Base-by-base conservation (phyloP, 2,113 vertebrate genomes). In the Tenrec ecaudatus region DNA sequence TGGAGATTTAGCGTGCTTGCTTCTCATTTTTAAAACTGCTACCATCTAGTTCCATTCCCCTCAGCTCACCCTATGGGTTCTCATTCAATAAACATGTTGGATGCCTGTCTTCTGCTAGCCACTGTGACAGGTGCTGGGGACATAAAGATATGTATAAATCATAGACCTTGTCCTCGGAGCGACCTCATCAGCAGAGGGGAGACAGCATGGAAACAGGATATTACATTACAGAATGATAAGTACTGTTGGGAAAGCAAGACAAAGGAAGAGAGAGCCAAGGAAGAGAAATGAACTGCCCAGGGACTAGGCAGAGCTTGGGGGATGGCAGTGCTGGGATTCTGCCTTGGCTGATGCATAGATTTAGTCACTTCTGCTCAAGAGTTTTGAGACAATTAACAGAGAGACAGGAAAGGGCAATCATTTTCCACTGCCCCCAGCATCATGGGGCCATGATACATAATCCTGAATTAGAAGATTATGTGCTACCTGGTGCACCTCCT, bases 71-170 rank as follows among this genome's bases (percentile, higher is more conserved):
- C 68, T 20, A 20, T 1, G 29, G 38, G 36, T 80, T 95, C 89
- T 86, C 36, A 83, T 93, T 95, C 87, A 73, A 1, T 33, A 73
- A 62, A 66, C 79, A 80, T 36, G 27, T 47, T 57, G 88, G 84
- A 77, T 90, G 38, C 57, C 75, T 89, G 31, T 29, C 27, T 90
- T 10, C 79, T 79, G 71, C 78, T 84, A 81, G 82, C 47, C 82
- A 62, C 73, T 64, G 31, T 78, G 69, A 8, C 25, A 38, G 19
- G 58, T 95, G 90, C 92, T 95, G 82, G n/a, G 94, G 95, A 94
- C 96, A 94, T 90, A 94, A 95, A 96, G 96, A 93, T 88, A 93
- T 88, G 31, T 25, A 2, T 64, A 94, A 95, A 68, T 94, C 94
- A 43, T 43, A 68, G 79, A 88, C 88, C 62, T 58, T 88, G 93